phyloP scores from a whole-genome alignment of 2,888 invertebrate species.

The Darwinula stevensoni region DNA sequence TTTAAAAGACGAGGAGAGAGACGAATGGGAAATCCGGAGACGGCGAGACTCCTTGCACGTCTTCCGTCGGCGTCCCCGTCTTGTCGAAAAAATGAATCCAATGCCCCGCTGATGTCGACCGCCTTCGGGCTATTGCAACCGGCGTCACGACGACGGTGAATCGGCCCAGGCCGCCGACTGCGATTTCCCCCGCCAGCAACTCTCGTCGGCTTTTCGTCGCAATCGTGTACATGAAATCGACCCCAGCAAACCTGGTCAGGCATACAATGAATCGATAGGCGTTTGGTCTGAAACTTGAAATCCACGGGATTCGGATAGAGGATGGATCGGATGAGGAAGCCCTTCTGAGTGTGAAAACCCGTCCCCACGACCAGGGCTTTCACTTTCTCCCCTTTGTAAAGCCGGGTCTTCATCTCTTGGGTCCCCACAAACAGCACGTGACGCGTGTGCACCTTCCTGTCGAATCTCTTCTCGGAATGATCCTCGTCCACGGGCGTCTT shows the following conservation, averaged over 20 bases:
- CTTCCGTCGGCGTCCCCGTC: conserved; percentile 20
- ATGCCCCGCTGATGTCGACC: conserved; percentile 56
- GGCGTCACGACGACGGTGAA: conserved; percentile 88
- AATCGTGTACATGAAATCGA: conserved; percentile 65
- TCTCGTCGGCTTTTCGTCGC: conserved; percentile 34
- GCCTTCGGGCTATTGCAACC: conserved; percentile 72
- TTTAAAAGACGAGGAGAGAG: no score
- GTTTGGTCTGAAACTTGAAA: conserved; percentile 23
- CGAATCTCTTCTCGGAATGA: conserved; percentile 22
- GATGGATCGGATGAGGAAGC: conserved; percentile 23
- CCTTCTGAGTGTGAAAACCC: conserved; percentile 19
- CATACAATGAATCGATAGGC: conserved; percentile 43
- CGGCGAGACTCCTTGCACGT: conserved; percentile 9
- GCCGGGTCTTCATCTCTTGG: conserved; percentile 56
- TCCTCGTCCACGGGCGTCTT: conserved; percentile 10
- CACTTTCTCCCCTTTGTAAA: conserved; percentile 36
- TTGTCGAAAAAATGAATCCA: conserved; percentile 9
- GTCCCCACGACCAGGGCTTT: conserved; percentile 54
- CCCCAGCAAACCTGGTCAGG: conserved; percentile 31
- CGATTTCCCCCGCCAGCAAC: background rate
- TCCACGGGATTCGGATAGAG: conserved; percentile 26
- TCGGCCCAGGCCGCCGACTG: conserved; percentile 31
- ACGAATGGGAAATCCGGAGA: no score
- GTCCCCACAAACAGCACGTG: conserved; percentile 73
- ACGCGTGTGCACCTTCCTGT: conserved; percentile 39